Evolutionary conservation across 2,888 invertebrate genomes (phyloP).

Genomic region (Celastrina argiolus): DNA sequence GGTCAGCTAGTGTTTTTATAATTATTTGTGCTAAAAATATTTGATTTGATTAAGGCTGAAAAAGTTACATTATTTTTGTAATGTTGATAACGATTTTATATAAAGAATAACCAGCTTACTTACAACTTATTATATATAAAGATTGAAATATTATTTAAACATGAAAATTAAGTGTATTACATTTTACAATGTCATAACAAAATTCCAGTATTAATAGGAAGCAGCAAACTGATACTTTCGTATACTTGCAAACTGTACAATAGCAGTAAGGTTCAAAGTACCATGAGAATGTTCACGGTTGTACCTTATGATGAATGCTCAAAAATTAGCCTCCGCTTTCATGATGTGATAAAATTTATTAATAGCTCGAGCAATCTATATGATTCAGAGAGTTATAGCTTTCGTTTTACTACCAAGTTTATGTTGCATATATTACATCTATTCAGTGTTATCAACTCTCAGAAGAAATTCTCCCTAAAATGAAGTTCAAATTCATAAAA

Average conservation of each 20-base stretch:
- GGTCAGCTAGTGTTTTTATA: too few species aligned
- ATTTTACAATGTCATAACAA: slow-evolving; percentile 9
- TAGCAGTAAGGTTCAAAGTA: not conserved
- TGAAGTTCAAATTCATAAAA: not conserved
- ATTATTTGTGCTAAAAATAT: too few species aligned
- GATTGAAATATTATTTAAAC: not conserved
- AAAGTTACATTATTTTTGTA: too few species aligned
- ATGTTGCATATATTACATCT: slow-evolving; percentile 3
- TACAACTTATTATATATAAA: too few species aligned
- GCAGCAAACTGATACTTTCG: too few species aligned
- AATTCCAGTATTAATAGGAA: not conserved
- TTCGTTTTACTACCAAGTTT: slow-evolving; percentile 6
- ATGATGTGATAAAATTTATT: slow-evolving; percentile 59
- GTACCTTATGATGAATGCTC: slow-evolving; percentile 39
- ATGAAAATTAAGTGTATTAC: not conserved
- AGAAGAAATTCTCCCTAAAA: not conserved
- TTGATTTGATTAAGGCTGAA: too few species aligned
- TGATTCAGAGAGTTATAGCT: slow-evolving; percentile 2
- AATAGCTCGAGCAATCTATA: slow-evolving; percentile 32
- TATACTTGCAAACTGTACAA: too few species aligned
- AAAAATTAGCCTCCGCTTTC: slow-evolving; percentile 45
- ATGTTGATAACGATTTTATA: too few species aligned
- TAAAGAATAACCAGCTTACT: too few species aligned
- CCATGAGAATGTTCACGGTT: not conserved
- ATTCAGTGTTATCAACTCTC: not conserved